These are phyloP conservation scores for Panurus biarmicus DNA, from an alignment of 2,113 vertebrate genomes.

Conservation along the genomic window DNA sequence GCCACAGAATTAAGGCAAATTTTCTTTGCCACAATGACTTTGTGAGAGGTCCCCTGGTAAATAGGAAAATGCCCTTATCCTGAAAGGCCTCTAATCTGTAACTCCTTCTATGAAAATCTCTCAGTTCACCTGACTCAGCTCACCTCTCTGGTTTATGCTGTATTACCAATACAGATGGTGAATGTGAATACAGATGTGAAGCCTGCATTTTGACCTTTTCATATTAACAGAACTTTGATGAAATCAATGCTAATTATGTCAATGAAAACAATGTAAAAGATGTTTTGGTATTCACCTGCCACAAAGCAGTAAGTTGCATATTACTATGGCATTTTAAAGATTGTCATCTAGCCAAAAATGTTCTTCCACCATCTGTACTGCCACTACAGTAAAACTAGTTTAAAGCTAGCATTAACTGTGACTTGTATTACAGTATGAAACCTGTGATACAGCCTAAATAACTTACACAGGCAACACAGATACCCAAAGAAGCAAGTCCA, in stretches of 20 bases:
- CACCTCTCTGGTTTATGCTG: neutral
- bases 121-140: neutral
- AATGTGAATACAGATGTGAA: no score
- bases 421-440: neutral
- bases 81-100: neutral
- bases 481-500: neutral
- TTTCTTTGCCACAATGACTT: neutral
- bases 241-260: neutral
- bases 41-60: neutral
- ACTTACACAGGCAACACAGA: neutral
- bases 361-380: neutral
- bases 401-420: neutral
- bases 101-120: neutral
- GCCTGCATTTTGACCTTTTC: neutral
- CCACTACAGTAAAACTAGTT: neutral
- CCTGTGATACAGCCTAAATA: neutral
- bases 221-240: neutral
- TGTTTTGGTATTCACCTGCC: neutral
- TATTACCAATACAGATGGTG: rapidly evolving
- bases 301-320: neutral
- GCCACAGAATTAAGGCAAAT: neutral
- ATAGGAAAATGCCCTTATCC: neutral
- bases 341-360: neutral
- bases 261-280: neutral
- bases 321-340: neutral